Percentiles rank a stretch among this genome's conserved stretches.
Evolutionary conservation across 2,113 vertebrate species (phyloP).

Genomic region (Pontoporia blainvillei): DNA sequence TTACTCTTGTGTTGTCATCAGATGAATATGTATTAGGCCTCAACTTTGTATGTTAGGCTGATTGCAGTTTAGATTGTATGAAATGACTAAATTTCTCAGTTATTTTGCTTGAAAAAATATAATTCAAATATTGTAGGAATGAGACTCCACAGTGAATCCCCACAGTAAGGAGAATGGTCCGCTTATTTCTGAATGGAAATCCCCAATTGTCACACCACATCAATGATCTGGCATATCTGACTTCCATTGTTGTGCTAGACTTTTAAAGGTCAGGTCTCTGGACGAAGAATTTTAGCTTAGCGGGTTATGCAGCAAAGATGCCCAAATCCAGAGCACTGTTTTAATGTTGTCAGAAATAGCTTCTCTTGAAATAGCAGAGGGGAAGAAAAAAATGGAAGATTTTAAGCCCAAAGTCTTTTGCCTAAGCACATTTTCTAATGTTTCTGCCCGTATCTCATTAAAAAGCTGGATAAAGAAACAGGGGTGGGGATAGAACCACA

Average conservation of each 20-base stretch:
- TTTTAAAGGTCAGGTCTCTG: conserved; percentile 45
- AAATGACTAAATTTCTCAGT: conserved; percentile 2
- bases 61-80: not conserved
- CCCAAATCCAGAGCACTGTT: not conserved
- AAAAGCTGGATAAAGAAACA: not conserved
- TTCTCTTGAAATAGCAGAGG: not conserved
- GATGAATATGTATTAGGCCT: not conserved
- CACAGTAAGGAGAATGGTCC: not conserved
- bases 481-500: not conserved
- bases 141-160: not conserved
- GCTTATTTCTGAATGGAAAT: conserved; percentile 51
- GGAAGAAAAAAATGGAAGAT: not conserved
- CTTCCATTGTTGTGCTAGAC: not conserved
- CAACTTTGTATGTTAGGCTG: not conserved
- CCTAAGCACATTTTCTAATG: not conserved
- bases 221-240: conserved; percentile 30
- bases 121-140: not conserved
- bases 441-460: not conserved
- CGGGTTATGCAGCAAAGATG: conserved; percentile 22
- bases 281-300: conserved; percentile 31
- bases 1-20: not conserved
- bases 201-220: conserved; percentile 34
- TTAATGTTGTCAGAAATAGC: not conserved
- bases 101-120: not conserved
- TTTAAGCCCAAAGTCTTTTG: not conserved